These are phyloP conservation scores for Lontra canadensis DNA, from an alignment of 2,113 vertebrate genomes.

Conservation along the genomic window DNA sequence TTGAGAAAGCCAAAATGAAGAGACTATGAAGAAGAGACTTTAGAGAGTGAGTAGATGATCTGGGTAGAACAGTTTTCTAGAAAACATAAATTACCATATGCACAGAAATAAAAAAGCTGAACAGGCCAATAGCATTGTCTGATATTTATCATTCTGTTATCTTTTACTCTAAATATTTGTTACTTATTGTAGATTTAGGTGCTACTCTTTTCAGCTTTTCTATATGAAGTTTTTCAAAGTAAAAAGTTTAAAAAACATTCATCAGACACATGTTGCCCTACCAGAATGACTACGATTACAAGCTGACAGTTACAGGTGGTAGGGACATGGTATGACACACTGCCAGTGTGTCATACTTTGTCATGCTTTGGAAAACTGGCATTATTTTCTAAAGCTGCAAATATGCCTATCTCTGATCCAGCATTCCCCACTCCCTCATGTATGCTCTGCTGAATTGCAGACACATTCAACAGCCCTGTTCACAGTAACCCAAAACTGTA, in stretches of 20 bases:
- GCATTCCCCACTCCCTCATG: not conserved
- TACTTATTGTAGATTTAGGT: not conserved
- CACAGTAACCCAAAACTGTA: not conserved
- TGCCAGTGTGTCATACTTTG: not conserved
- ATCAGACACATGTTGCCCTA: not conserved
- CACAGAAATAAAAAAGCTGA: not conserved
- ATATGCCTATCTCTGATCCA: not conserved
- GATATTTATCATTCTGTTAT: not conserved
- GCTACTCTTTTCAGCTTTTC: not conserved
- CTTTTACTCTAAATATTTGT: not conserved
- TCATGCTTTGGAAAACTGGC: not conserved
- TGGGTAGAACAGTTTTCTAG: not conserved
- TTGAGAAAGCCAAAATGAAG: not conserved
- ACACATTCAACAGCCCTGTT: not conserved
- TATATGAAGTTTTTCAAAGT: not conserved
- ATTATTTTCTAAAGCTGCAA: not conserved
- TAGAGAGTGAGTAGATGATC: not conserved
- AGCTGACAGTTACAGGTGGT: not conserved
- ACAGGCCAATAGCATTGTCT: not conserved
- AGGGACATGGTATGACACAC: not conserved
- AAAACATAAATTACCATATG: not conserved
- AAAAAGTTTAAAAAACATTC: not conserved
- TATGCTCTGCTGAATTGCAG: not conserved
- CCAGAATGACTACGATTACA: not conserved
- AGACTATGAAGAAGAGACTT: not conserved